Base-by-base conservation (phyloP, 92 coral and sea anemone species). In the Palythoa heliodiscus region DNA sequence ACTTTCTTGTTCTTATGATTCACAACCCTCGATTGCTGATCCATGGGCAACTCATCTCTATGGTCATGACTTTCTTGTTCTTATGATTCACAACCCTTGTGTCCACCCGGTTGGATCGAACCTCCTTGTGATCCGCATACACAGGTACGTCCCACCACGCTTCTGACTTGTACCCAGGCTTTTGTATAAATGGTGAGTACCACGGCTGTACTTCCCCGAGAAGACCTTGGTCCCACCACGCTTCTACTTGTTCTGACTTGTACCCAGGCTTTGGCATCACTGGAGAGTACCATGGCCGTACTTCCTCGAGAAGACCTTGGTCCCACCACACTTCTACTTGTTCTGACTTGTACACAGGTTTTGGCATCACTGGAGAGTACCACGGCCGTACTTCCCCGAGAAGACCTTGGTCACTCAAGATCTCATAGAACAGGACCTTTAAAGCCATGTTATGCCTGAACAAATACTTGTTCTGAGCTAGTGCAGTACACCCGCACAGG, bases 261-360 rank as follows among this genome's bases (percentile, higher is more conserved):
- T 82, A 82, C 86, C 39, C 86, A 70, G 75, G 86, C 76, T 82
- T 82, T 66, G 86, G 57, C 57, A 82, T 82, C 55, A 82, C 76
- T 67, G 86, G 86, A 76, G 86, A 82, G 86, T 82, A 82, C 86
- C 86, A 82, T 64, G 86, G 76, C 67, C 76, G 86, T 82, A 82
- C 86, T 82, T 67, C 86, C 86, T 82, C 76, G 7, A 64, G 75
- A 68, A 66, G 84, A 58, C 63, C 76, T 40, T 43, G 86, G 83
- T 86, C 84, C n/a, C n/a, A n/a, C n/a, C n/a, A n/a, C n/a, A n/a
- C n/a, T n/a, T n/a, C n/a, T 67, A 82, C 86, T 82, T 82, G 86
- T 82, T 82, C 86, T 64, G 86, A 82, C 75, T 67, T 82, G 86
- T 82, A 82, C 86, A 66, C 86, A 70, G 75, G 86, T 64, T 82